Evolutionary conservation across 2,888 invertebrate species (phyloP).

Genomic region (Nomada lathburiana): DNA sequence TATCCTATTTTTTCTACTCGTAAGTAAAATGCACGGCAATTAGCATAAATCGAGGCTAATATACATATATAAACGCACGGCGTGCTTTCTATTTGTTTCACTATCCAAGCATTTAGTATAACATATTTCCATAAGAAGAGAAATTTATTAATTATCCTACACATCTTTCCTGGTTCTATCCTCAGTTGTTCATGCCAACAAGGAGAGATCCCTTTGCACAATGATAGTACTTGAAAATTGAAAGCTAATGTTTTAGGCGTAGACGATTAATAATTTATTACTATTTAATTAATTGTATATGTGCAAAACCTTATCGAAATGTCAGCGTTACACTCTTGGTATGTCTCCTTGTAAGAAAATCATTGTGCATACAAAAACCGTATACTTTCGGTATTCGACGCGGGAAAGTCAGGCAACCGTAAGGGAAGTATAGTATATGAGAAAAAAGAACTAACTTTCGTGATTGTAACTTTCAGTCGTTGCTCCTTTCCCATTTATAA

Average conservation of each 20-base stretch:
- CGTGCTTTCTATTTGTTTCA: not conserved
- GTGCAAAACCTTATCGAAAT: too few relatives aligned
- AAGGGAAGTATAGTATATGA: conserved; percentile 28
- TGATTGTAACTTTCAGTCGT: conserved; percentile 38
- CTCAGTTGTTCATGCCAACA: too few relatives aligned
- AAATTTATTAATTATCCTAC: not conserved
- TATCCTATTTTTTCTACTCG: conserved; percentile 2
- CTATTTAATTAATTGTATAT: too few relatives aligned
- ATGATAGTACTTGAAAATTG: too few relatives aligned
- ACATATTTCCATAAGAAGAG: not conserved
- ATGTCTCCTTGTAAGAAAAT: not conserved
- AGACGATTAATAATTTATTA: too few relatives aligned
- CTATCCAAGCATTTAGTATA: too few relatives aligned
- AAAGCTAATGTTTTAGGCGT: too few relatives aligned
- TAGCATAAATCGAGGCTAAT: not conserved
- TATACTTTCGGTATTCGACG: not conserved
- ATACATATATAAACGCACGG: not conserved
- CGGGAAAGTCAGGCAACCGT: conserved; percentile 6
- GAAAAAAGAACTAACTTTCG: conserved; percentile 24
- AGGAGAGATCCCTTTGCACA: too few relatives aligned
- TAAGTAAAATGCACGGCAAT: conserved; percentile 38
- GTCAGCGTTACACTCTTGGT: too few relatives aligned
- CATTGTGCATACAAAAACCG: not conserved
- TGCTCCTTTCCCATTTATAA: conserved; percentile 54
- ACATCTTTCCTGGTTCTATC: not conserved